These are phyloP conservation scores for Sciurus carolinensis DNA, from an alignment of 2,797 vertebrate species.

Conservation along the genomic window DNA sequence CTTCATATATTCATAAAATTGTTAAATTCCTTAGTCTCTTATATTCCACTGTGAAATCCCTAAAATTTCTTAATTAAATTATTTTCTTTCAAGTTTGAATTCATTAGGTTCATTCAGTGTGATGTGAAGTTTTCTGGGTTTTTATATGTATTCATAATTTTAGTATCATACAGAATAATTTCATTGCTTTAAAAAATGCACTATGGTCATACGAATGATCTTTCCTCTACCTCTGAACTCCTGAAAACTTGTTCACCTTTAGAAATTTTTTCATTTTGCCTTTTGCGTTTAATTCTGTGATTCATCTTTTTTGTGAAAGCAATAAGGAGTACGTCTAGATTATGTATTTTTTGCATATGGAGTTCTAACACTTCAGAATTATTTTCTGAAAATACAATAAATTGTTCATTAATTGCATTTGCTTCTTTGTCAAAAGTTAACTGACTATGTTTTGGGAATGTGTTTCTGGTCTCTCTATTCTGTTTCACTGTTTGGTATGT, in stretches of 20 bases:
- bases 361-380: neutral
- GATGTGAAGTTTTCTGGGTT: neutral
- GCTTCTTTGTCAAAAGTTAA: neutral
- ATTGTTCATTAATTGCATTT: neutral
- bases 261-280: neutral
- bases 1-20: neutral
- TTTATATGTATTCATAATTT: neutral
- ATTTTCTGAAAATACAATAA: neutral
- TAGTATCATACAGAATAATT: neutral
- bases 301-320: neutral
- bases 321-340: neutral
- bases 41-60: neutral
- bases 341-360: neutral
- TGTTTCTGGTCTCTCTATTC: neutral
- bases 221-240: neutral
- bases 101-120: neutral
- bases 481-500: neutral
- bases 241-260: neutral
- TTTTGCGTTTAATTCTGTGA: slow-evolving; percentile 3
- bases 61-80: neutral
- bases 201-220: neutral
- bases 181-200: neutral
- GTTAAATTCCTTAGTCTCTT: neutral
- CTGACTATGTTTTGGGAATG: neutral
- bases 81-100: neutral